Evolutionary conservation across 2,113 vertebrate species (phyloP).

Genomic region (Nettapus auritus): DNA sequence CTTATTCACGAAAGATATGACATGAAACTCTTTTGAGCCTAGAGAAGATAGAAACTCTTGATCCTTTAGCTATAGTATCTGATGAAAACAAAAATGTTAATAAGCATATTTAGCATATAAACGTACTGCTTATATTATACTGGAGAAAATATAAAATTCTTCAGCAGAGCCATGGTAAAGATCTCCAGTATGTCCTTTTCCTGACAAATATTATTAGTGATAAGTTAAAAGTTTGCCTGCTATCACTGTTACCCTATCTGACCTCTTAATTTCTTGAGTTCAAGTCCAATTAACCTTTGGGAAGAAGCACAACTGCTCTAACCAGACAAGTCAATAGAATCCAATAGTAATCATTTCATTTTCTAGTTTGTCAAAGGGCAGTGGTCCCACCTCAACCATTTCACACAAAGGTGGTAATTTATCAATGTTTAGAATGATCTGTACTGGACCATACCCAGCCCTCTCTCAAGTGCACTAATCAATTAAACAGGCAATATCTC

Average conservation of each 20-base stretch:
- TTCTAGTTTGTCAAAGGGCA: slow-evolving; percentile 93
- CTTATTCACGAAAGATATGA: background rate
- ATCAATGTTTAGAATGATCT: slow-evolving; percentile 82
- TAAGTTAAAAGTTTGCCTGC: slow-evolving; percentile 90
- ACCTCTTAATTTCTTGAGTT: slow-evolving; percentile 98
- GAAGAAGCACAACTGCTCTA: slow-evolving; percentile 87
- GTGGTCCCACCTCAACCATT: slow-evolving; percentile 85
- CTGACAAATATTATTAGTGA: slow-evolving; percentile 92
- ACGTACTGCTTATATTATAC: background rate
- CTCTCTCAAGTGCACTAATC: slow-evolving; percentile 79
- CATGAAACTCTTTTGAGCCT: background rate
- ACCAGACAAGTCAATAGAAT: slow-evolving; percentile 90
- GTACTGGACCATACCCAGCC: slow-evolving; percentile 67
- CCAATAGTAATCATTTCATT: slow-evolving; percentile 95
- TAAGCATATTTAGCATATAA: background rate
- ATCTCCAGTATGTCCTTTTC: slow-evolving; percentile 76
- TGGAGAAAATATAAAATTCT: slow-evolving; percentile 33
- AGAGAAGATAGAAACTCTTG: background rate
- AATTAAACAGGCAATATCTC: slow-evolving; percentile 61
- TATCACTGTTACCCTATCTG: slow-evolving; percentile 91
- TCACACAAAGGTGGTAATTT: slow-evolving; percentile 90
- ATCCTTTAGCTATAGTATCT: background rate
- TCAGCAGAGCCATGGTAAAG: slow-evolving; percentile 56
- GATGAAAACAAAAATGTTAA: background rate
- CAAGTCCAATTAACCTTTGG: slow-evolving; percentile 99